phyloP scores from a whole-genome alignment of 2,113 vertebrate genomes.

The Dryoscopus gambensis region DNA sequence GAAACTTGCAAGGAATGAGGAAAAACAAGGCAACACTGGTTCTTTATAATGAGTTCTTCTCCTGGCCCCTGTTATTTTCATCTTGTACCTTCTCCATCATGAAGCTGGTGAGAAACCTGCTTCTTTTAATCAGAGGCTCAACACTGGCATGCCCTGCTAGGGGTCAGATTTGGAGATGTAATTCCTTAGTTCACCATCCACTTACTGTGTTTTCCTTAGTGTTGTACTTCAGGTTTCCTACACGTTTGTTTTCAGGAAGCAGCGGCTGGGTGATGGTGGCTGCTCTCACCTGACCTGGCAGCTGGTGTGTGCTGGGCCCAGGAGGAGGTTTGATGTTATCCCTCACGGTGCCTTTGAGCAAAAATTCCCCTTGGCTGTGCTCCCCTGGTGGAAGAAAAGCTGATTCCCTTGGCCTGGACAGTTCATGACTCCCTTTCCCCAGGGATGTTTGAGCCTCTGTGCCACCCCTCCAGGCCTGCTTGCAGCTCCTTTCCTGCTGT shows the following conservation, averaged over 20 bases:
- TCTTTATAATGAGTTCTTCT: background rate
- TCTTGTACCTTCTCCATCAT: background rate
- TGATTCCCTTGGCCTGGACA: background rate
- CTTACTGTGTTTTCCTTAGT: background rate
- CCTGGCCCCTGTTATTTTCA: background rate
- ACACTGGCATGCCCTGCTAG: rapidly evolving
- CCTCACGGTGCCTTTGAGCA: background rate
- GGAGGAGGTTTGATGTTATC: background rate
- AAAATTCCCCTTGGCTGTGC: background rate
- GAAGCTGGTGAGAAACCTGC: background rate
- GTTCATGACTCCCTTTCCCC: background rate
- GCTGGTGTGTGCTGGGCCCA: background rate
- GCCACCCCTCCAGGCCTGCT: no score
- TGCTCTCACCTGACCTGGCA: background rate
- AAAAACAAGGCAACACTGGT: background rate
- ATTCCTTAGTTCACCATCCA: background rate
- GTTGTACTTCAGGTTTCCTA: background rate
- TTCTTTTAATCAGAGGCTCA: background rate
- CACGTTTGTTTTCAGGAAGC: background rate
- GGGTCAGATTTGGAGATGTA: background rate
- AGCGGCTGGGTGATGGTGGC: background rate
- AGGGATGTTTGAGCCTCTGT: background rate
- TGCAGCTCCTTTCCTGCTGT: background rate
- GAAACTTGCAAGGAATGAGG: background rate
- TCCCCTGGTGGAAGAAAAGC: background rate